Percentiles rank a stretch among this genome's conserved stretches.
Evolutionary conservation across 2,888 invertebrate species (phyloP).

Genomic region (Pachycephus smyrnensis): DNA sequence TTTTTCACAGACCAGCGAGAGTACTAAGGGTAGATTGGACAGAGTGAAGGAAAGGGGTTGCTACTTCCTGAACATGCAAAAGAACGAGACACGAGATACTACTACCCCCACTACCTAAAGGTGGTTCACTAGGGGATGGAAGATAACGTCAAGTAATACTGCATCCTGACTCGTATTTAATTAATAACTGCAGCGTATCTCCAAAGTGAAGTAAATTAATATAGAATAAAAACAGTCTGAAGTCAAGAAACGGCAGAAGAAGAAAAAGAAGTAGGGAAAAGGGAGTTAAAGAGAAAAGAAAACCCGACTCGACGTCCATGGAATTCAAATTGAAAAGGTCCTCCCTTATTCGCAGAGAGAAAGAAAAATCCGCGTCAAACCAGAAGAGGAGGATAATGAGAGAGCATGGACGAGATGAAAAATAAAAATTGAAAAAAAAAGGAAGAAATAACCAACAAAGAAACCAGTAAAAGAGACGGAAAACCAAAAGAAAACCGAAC

Average conservation of each 20-base stretch:
- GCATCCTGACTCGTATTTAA: slow-evolving; percentile 48
- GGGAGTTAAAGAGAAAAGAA: background rate
- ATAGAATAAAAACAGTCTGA: background rate
- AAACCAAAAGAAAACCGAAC: background rate
- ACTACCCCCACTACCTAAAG: background rate
- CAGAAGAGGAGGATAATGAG: slow-evolving; percentile 20
- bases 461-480: background rate
- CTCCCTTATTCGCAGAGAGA: background rate
- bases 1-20: slow-evolving; percentile 30
- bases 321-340: background rate
- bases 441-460: too few relatives aligned
- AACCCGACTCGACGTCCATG: background rate
- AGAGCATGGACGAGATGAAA: slow-evolving; percentile 10
- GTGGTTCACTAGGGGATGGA: background rate
- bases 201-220: slow-evolving; percentile 48
- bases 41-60: background rate
- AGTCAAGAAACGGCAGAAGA: background rate
- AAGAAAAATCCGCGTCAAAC: slow-evolving; percentile 21
- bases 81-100: background rate
- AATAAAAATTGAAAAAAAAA: too few relatives aligned
- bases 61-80: background rate
- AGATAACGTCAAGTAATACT: slow-evolving; percentile 41
- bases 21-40: slow-evolving; percentile 2
- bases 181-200: slow-evolving; percentile 50
- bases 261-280: background rate